phyloP scores from a whole-genome alignment of 2,113 vertebrate species.

The Paramormyrops kingsleyae region DNA sequence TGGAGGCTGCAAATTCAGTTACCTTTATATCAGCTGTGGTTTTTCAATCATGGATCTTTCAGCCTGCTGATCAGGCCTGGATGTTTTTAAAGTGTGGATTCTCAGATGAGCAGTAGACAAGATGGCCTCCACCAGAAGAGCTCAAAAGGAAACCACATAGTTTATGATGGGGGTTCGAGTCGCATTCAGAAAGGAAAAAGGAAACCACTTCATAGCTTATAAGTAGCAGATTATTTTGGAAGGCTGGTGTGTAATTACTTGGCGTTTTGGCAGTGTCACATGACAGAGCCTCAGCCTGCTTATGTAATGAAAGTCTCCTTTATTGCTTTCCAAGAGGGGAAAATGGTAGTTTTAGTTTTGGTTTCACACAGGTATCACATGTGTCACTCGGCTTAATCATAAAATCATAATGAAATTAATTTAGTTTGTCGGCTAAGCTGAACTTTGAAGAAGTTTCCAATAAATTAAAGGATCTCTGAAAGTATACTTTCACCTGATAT shows the following conservation, averaged over 20 bases:
- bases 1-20: neutral
- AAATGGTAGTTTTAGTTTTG: slow-evolving; percentile 45
- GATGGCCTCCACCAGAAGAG: neutral
- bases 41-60: neutral
- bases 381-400: slow-evolving; percentile 59
- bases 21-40: neutral
- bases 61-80: neutral
- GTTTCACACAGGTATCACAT: slow-evolving; percentile 46
- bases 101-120: neutral
- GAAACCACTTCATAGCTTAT: neutral
- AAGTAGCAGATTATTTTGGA: neutral
- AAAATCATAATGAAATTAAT: slow-evolving; percentile 44
- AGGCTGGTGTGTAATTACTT: slow-evolving; percentile 4
- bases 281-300: slow-evolving; percentile 55
- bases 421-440: slow-evolving; percentile 33
- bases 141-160: neutral
- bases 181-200: neutral
- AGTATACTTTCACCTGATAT: neutral
- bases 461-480: neutral
- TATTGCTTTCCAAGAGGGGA: slow-evolving; percentile 43
- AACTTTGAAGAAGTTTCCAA: neutral
- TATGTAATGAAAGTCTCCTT: slow-evolving; percentile 40
- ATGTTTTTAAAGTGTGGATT: neutral
- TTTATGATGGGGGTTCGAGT: neutral
- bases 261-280: slow-evolving; percentile 56